Evolutionary conservation across 2,888 invertebrate genomes (phyloP), one percentile per base, ranked within the genome.

Genomic region (Aleiodes alternator): DNA sequence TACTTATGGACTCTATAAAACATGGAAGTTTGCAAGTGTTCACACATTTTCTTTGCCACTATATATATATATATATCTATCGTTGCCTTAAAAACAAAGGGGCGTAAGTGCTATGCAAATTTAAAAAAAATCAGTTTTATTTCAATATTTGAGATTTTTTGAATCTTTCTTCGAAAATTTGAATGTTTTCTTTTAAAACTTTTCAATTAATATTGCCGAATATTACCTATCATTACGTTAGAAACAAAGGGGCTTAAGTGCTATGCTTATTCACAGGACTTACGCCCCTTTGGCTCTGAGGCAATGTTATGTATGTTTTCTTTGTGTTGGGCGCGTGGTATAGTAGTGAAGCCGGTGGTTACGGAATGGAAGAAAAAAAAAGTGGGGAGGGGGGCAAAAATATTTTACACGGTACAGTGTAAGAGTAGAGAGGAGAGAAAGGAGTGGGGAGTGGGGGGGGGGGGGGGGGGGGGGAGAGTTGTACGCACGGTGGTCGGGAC

Each of bases 401-500:
- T 53, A 72, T 38, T 64, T 38, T 53, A 31, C 55, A 71, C 64
- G 61, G 51, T 51, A 53, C 8, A 48, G 78, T 61, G 59, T 53
- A 5, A 38, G 68, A 43, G 29, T 3, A 34, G 34, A 23, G 23
- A 23, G 43, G 51, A 53, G 43, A 57, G 11, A 57, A 34, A 34
- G 72, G 16, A 31, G 6, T n/a, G n/a, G n/a, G n/a, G n/a, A 16
- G 61, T 34, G 34, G 71, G n/a, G 29, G 73, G 34, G 73, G 69
- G 23, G 73, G 31, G 6, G 34, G 71, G n/a, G 29, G 73, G 34
- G 73, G 69, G 23, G 73, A 70, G 56, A 56, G 57, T 69, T 75
- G 73, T 73, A 74, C 76, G 70, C 75, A 78, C 74, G 64, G 66
- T 68, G 69, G 73, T 48, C 71, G 76, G 69, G 80, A 81, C 81